Percentiles rank a stretch among this genome's conserved stretches.
Evolutionary conservation across 2,113 vertebrate genomes (phyloP).

Genomic region (Pseudorectes ferrugineus): DNA sequence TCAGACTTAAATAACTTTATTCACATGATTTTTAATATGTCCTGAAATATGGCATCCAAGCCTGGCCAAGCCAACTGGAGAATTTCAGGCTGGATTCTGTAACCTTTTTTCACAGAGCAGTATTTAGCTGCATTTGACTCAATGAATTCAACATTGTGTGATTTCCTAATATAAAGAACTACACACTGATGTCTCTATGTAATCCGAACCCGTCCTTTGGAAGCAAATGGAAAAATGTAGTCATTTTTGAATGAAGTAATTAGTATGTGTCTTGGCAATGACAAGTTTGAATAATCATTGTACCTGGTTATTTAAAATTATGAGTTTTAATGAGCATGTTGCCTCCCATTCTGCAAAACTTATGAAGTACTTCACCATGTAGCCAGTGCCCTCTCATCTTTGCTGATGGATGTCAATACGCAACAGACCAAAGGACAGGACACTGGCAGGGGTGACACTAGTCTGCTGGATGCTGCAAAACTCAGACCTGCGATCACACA

Average conservation of each 20-base stretch:
- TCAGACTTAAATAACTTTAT: not conserved
- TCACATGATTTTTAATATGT: not conserved
- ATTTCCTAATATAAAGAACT: not conserved
- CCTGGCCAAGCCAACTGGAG: not conserved
- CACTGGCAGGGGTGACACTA: not conserved
- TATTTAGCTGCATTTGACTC: not conserved
- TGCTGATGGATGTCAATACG: slow-evolving; percentile 26
- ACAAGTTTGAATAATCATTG: not conserved
- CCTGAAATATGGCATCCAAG: not conserved
- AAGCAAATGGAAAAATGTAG: not conserved
- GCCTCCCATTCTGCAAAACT: not conserved
- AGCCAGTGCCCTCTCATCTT: slow-evolving; percentile 57
- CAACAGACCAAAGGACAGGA: not conserved
- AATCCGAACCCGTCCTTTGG: not conserved
- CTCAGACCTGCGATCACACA: not conserved
- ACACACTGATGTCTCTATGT: not conserved
- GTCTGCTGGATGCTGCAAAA: not conserved
- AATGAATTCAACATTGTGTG: fast-evolving
- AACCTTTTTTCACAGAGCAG: not conserved
- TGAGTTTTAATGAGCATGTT: not conserved
- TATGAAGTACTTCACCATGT: slow-evolving; percentile 55
- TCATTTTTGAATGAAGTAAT: not conserved
- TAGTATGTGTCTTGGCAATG: not conserved
- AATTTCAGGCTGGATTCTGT: not conserved
- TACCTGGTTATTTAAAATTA: not conserved